A percentile compares a stretch with the other conserved stretches of the same genome.
phyloP scores from a whole-genome alignment of 2,888 invertebrate genomes.

The Allacma fusca region DNA sequence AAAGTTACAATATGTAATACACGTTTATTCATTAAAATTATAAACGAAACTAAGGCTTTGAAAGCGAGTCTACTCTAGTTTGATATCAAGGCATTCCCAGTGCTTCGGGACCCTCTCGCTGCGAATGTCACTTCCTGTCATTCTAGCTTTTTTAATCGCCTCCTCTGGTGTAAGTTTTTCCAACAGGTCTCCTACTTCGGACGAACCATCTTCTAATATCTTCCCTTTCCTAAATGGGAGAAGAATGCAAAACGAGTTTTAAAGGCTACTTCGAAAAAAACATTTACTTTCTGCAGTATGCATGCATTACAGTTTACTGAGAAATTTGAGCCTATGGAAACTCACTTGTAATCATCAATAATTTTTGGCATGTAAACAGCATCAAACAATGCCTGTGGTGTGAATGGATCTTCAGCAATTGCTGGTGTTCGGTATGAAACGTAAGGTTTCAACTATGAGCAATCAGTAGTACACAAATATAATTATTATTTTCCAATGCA shows the following conservation, averaged over 20 bases:
- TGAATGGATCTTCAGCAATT: slow-evolving; percentile 81
- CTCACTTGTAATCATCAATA: slow-evolving; percentile 71
- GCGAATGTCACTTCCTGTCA: slow-evolving; percentile 85
- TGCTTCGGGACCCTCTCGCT: slow-evolving; percentile 54
- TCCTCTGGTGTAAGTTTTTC: slow-evolving; percentile 77
- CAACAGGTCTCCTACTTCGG: slow-evolving; percentile 75
- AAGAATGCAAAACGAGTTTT: no score
- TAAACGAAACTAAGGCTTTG: background rate
- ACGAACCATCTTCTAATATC: slow-evolving; percentile 73
- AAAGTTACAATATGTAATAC: no score
- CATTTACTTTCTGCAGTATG: no score
- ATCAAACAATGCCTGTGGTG: slow-evolving; percentile 82
- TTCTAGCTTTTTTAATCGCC: slow-evolving; percentile 74
- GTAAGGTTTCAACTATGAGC: slow-evolving; percentile 82
- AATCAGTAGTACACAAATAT: slow-evolving; percentile 27
- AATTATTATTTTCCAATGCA: background rate
- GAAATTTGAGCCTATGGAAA: background rate
- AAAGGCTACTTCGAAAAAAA: no score
- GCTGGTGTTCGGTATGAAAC: slow-evolving; percentile 85
- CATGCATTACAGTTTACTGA: background rate
- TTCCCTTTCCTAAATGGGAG: slow-evolving; percentile 69
- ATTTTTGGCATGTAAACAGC: slow-evolving; percentile 83
- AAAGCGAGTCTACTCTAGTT: slow-evolving; percentile 23
- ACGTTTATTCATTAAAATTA: no score
- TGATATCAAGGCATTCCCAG: slow-evolving; percentile 57